A percentile compares a stretch with the other conserved stretches of the same genome.
These are phyloP conservation scores for Agriotes lineatus DNA, from an alignment of 2,888 invertebrate species.

Conservation along the genomic window DNA sequence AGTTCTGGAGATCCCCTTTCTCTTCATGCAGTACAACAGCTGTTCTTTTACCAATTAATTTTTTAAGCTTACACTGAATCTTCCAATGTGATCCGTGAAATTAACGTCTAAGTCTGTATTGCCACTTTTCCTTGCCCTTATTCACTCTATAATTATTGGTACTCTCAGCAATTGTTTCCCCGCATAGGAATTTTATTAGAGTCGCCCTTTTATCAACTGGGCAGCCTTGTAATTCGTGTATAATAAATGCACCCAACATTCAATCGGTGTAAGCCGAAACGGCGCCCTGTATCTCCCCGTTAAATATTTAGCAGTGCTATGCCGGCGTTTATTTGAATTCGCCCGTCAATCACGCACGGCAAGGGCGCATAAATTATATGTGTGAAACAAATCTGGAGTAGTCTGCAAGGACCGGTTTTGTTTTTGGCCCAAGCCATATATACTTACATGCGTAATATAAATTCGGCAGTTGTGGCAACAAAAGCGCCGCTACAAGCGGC, in stretches of 20 bases:
- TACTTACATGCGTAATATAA: neutral
- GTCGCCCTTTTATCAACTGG: no score
- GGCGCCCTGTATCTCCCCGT: neutral
- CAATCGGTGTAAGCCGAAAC: conserved; percentile 5
- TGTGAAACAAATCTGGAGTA: conserved; percentile 8
- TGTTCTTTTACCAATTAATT: no score
- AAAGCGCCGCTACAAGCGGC: neutral
- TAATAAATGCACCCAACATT: neutral
- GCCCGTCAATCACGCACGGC: neutral
- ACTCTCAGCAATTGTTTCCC: neutral
- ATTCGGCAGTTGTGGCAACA: neutral
- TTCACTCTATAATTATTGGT: no score
- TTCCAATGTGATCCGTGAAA: no score
- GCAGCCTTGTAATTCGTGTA: neutral
- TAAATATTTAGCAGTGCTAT: conserved; percentile 6
- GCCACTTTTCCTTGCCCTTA: no score
- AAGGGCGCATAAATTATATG: conserved; percentile 10
- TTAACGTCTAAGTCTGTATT: no score
- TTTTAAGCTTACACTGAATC: no score
- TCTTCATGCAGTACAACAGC: no score
- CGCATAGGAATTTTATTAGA: neutral
- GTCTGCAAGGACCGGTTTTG: neutral
- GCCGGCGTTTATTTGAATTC: conserved; percentile 7
- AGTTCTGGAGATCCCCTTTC: no score
- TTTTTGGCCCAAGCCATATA: neutral